Evolutionary conservation across 2,797 vertebrate species (phyloP), one percentile per base, ranked within the genome.

Genomic region (Anas acuta): DNA sequence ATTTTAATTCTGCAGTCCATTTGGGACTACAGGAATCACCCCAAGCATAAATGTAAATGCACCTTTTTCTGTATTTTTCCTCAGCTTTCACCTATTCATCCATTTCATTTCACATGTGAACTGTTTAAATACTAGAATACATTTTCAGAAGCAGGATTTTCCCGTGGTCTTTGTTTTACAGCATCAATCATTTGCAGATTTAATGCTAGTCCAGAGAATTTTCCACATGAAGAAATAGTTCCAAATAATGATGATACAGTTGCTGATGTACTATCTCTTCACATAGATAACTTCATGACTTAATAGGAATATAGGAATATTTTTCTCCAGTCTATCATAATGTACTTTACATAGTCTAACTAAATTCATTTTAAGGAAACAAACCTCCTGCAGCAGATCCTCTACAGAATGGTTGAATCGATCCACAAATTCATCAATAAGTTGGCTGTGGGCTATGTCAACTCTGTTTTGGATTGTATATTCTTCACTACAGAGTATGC

Each of bases 401-500:
- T 99, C 99, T 8, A 99, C 99, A 0, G 99, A 99, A 97, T 99
- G 99, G 43, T 98, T 97, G 79, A 99, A 99, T 62, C 99, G 98
- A 92, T 99, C 99, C 4, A 98, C 98, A 97, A 99, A 99, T 95
- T 99, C 99, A 57, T 99, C 99, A 71, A 99, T 99, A 85, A 99
- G 99, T 87, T 99, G 99, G 51, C 99, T 99, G 97, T 99, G 99
- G 75, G 99, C 99, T 77, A 99, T 99, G 97, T 99, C 99, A 95
- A 99, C 99, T 75, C 99, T 98, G 97, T 99, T 99, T 98, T 99
- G 99, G 97, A 99, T 99, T 84, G 99, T 99, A 97, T 99, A 99
- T 77, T 99, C 99, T 91, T 99, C 99, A 28, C 99, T 99, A 97
- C 99, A 99, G 83, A 99, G 98, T 94, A 99, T 99, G 97, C 99